These are phyloP conservation scores for Ricordea florida DNA, from an alignment of 92 coral and sea anemone species.

Conservation along the genomic window DNA sequence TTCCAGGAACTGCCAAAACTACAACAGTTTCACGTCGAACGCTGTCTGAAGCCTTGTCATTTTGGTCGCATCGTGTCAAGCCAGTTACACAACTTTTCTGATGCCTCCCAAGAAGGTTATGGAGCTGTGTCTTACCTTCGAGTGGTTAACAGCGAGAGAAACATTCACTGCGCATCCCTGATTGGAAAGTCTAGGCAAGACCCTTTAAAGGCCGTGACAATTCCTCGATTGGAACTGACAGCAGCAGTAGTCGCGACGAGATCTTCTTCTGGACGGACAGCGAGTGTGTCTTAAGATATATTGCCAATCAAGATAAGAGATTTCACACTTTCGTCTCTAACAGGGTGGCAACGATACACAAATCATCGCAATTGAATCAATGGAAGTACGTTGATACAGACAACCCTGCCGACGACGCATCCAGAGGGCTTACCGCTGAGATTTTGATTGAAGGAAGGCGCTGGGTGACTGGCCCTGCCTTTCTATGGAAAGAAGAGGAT, in stretches of 20 bases:
- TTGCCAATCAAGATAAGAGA: conserved; percentile 8
- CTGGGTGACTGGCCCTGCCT: background rate
- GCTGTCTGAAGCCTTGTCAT: conserved; percentile 31
- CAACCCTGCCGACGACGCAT: conserved; percentile 14
- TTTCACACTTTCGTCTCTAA: conserved; percentile 20
- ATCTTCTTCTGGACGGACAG: conserved; percentile 27
- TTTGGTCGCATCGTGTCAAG: conserved; percentile 41
- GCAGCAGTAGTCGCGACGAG: conserved; percentile 33
- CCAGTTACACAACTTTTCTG: conserved; percentile 50
- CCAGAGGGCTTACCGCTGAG: background rate
- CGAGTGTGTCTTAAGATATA: conserved; percentile 18
- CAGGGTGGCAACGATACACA: background rate
- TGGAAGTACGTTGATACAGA: background rate
- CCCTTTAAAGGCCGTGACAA: conserved; percentile 4
- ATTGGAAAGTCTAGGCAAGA: conserved; percentile 21
- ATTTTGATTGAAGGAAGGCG: background rate
- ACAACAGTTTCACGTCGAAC: conserved; percentile 17
- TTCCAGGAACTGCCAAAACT: conserved; percentile 37
- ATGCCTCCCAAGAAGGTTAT: conserved; percentile 29
- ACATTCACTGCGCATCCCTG: conserved; percentile 8
- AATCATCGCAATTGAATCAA: background rate
- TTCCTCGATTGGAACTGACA: conserved; percentile 16
- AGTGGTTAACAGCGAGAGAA: background rate
- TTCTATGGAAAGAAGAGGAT: background rate
- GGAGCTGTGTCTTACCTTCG: conserved; percentile 41